Percentiles rank a stretch among this genome's conserved stretches.
Conservation (phyloP, 1,140 invertebrate genomes). For the Heliconius congener region DNA sequence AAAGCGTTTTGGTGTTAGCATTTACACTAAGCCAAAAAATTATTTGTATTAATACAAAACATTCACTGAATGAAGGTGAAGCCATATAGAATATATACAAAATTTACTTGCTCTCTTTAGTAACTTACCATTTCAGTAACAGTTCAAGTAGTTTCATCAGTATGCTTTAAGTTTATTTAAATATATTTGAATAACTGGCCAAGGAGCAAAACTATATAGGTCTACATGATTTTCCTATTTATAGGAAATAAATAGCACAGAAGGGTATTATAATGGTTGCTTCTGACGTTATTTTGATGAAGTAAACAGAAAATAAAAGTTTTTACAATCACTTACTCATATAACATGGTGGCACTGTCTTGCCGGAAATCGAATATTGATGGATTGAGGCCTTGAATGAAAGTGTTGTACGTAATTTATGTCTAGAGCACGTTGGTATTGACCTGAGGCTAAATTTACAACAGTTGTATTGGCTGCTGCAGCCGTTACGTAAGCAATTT, state of each 20-base stretch:
- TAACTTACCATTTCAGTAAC: background rate
- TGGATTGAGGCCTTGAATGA: background rate
- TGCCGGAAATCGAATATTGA: background rate
- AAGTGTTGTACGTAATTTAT: background rate
- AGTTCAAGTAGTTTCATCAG: background rate
- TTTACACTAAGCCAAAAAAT: background rate
- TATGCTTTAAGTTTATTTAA: no score
- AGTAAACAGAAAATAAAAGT: background rate
- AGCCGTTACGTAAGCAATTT: background rate
- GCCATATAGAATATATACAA: no score
- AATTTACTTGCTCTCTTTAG: background rate
- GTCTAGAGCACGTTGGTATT: background rate
- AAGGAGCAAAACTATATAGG: no score
- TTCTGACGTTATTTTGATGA: no score
- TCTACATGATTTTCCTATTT: no score
- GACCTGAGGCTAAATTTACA: background rate
- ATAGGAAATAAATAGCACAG: no score
- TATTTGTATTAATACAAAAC: no score
- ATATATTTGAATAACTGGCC: no score
- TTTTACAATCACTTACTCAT: background rate
- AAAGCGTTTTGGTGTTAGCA: background rate
- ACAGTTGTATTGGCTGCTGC: background rate
- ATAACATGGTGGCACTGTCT: background rate
- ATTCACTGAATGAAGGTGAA: no score
- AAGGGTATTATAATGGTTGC: no score